These are phyloP conservation scores for Lasioglossum figueresi DNA, from an alignment of 2,888 invertebrate genomes.

Conservation along the genomic window DNA sequence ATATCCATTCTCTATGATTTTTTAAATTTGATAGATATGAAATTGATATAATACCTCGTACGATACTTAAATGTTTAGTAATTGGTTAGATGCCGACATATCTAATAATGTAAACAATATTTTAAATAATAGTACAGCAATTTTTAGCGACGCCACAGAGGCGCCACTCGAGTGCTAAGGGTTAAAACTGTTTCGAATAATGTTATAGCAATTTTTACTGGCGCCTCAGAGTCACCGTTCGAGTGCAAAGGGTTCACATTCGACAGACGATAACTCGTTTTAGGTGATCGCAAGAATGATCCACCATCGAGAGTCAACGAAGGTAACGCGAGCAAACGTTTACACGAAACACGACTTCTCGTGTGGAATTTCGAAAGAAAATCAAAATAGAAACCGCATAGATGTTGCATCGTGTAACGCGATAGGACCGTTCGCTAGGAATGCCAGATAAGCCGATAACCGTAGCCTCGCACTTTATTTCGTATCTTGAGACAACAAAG, in stretches of 20 bases:
- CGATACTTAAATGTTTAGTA: too few relatives aligned
- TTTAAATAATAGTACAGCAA: too few relatives aligned
- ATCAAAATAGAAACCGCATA: constrained; percentile 21
- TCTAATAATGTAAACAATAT: too few relatives aligned
- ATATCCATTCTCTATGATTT: too few relatives aligned
- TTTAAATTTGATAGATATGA: too few relatives aligned
- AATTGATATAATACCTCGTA: too few relatives aligned
- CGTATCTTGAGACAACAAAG: constrained; percentile 78
- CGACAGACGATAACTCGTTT: constrained; percentile 58
- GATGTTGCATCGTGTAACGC: constrained; percentile 26
- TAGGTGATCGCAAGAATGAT: constrained; percentile 64
- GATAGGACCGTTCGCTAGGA: constrained; percentile 61
- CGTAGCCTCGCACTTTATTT: constrained; percentile 68
- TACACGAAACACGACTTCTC: neutral
- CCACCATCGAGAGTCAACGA: constrained; percentile 56
- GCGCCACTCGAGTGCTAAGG: too few relatives aligned
- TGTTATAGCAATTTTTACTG: too few relatives aligned
- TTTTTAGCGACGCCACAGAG: too few relatives aligned
- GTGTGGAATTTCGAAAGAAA: constrained; percentile 4
- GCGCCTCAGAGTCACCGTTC: too few relatives aligned
- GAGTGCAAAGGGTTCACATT: constrained; percentile 10
- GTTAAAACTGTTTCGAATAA: too few relatives aligned
- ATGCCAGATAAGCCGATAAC: constrained; percentile 69
- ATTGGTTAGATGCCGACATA: too few relatives aligned
- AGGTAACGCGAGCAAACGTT: constrained; percentile 44